phyloP scores from a whole-genome alignment of 2,888 invertebrate species.

The Urechis unicinctus region DNA sequence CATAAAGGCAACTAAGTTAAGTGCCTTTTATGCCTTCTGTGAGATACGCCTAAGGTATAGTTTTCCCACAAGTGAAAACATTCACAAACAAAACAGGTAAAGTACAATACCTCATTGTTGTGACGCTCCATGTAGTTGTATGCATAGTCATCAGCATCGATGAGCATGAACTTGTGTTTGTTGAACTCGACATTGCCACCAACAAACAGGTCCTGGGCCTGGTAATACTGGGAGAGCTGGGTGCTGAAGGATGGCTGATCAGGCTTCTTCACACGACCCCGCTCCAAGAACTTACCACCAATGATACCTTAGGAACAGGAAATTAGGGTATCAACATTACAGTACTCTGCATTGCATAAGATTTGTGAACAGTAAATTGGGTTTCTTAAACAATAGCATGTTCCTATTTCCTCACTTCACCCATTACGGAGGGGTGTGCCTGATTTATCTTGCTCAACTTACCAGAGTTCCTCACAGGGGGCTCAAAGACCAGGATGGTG shows the following conservation, averaged over 20 bases:
- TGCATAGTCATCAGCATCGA: slow-evolving; percentile 51
- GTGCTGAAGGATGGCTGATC: slow-evolving; percentile 55
- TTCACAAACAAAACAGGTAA: no score
- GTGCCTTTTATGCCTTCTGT: no score
- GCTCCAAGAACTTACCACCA: slow-evolving; percentile 51
- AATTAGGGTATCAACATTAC: neutral
- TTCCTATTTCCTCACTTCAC: no score
- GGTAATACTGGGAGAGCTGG: slow-evolving; percentile 46
- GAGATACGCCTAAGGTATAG: no score
- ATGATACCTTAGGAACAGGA: slow-evolving; percentile 38
- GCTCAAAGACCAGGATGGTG: slow-evolving; percentile 48
- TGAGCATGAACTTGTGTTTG: slow-evolving; percentile 43
- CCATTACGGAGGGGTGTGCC: no score
- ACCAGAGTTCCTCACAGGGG: slow-evolving; percentile 50
- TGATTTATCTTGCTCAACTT: slow-evolving; percentile 11
- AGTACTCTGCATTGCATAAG: neutral
- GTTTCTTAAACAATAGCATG: neutral
- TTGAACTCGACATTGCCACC: slow-evolving; percentile 45
- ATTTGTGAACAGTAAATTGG: neutral
- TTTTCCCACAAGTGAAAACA: no score
- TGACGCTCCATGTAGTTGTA: slow-evolving; percentile 70
- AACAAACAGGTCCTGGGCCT: slow-evolving; percentile 41
- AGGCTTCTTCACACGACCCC: slow-evolving; percentile 52
- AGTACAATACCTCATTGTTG: no score
- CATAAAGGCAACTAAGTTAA: no score